These are phyloP conservation scores for Sebastes paucispinis DNA, from an alignment of 2,797 vertebrate species.

Conservation along the genomic window DNA sequence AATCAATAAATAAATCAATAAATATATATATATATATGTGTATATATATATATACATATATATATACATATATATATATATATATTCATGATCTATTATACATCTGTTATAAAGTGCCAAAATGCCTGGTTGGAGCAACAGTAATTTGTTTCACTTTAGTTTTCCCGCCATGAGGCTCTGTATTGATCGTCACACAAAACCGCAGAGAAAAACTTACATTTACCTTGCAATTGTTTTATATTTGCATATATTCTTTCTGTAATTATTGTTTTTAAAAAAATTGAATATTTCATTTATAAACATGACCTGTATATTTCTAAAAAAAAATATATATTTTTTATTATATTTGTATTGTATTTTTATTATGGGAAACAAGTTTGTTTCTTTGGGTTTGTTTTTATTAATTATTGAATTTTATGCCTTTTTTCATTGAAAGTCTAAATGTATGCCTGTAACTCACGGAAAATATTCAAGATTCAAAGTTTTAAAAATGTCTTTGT, in stretches of 20 bases:
- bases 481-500: no score
- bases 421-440: neutral
- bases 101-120: neutral
- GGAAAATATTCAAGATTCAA: neutral
- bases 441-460: neutral
- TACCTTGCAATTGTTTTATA: neutral
- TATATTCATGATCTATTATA: neutral
- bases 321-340: neutral
- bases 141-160: neutral
- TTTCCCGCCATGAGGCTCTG: neutral
- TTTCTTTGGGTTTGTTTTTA: neutral
- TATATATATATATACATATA: no score
- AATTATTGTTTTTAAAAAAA: neutral
- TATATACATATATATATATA: no score
- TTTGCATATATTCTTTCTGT: neutral
- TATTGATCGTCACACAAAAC: neutral
- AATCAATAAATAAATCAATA: no score
- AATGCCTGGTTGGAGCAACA: neutral
- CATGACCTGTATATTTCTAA: neutral
- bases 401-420: neutral
- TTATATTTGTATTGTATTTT: neutral
- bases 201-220: neutral
- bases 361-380: neutral
- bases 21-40: no score
- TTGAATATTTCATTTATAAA: accelerated